Evolutionary conservation across 64 coral and sea anemone species (phyloP).

Genomic region (Trachythela sp.): DNA sequence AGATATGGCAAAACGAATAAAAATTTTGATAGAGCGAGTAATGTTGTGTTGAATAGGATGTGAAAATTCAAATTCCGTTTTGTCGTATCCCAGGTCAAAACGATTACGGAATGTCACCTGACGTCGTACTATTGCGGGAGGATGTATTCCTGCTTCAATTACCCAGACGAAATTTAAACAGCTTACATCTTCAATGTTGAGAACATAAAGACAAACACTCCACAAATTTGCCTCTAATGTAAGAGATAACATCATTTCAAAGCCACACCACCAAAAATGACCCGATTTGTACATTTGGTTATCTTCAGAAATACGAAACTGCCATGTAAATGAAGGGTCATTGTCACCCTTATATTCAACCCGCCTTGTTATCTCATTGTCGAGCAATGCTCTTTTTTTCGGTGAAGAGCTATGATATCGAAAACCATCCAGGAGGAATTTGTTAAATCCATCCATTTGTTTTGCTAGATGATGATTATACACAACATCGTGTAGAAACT

Average conservation of each 20-base stretch:
- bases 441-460: background rate
- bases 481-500: background rate
- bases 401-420: background rate
- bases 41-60: too few species aligned
- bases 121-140: too few species aligned
- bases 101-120: too few species aligned
- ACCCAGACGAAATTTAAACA: too few species aligned
- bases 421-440: background rate
- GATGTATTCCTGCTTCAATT: too few species aligned
- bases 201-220: too few species aligned
- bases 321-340: background rate
- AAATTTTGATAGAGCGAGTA: too few species aligned
- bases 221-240: too few species aligned
- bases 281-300: background rate
- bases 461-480: background rate
- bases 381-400: background rate
- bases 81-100: too few species aligned
- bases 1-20: too few species aligned
- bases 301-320: background rate
- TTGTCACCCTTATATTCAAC: background rate
- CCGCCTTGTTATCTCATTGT: background rate
- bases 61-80: too few species aligned
- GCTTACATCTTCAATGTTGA: too few species aligned
- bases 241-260: background rate
- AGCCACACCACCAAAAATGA: background rate